A percentile compares a stretch with the other conserved stretches of the same genome.
Evolutionary conservation across 2,888 invertebrate genomes (phyloP).

Genomic region (Yponomeuta sedellus): DNA sequence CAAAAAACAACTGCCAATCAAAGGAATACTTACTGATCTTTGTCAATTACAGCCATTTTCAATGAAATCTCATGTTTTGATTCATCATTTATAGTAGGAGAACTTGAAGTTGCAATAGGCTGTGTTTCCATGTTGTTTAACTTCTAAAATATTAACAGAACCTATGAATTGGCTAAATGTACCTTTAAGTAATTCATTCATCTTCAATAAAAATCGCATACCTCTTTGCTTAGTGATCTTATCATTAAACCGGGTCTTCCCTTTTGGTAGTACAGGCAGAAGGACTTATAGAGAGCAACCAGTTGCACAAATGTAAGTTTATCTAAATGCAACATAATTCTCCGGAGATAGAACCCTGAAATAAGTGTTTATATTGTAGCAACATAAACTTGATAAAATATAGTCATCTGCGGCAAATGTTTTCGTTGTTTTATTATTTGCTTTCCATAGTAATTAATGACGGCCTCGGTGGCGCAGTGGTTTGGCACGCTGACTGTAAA

Average conservation of each 20-base stretch:
- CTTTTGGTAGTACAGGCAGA: conserved; percentile 81
- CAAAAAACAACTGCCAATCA: too few species aligned
- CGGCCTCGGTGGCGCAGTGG: too few species aligned
- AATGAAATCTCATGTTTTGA: conserved; percentile 54
- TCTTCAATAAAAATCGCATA: conserved; percentile 26
- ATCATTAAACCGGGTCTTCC: conserved; percentile 69
- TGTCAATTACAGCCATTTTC: conserved; percentile 60
- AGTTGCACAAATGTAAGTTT: conserved; percentile 90
- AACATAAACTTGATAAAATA: too few species aligned
- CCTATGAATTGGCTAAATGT: not conserved
- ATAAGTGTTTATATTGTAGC: conserved; percentile 24
- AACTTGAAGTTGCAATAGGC: conserved; percentile 32
- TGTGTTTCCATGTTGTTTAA: conserved; percentile 61
- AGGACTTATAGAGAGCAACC: conserved; percentile 83
- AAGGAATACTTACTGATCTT: conserved; percentile 52
- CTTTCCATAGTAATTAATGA: too few species aligned
- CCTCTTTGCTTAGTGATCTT: conserved; percentile 70
- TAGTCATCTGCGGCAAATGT: too few species aligned
- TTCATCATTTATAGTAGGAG: conserved; percentile 48
- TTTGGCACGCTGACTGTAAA: too few species aligned
- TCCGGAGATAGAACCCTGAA: conserved; percentile 86
- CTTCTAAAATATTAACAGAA: conserved; percentile 43
- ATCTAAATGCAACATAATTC: conserved; percentile 88
- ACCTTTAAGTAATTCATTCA: too few species aligned
- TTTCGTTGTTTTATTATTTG: too few species aligned